These are phyloP conservation scores for Meteorus cinctellus DNA, from an alignment of 2,888 invertebrate species.

Conservation along the genomic window DNA sequence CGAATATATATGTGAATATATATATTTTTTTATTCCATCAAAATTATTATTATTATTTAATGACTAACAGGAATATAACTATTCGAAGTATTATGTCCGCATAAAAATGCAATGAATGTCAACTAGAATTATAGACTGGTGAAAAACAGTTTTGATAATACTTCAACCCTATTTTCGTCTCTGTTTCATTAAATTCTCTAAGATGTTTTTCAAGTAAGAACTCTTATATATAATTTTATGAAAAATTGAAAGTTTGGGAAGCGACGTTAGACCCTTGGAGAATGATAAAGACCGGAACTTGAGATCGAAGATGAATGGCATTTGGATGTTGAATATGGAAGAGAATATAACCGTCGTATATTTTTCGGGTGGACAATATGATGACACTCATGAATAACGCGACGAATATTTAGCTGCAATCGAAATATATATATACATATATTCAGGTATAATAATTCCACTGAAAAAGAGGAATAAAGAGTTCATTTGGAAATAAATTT, in stretches of 20 bases:
- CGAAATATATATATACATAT: constrained; percentile 58
- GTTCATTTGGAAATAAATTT: background rate
- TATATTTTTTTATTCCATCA: background rate
- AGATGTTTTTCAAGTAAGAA: background rate
- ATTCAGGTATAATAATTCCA: background rate
- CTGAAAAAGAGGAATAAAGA: background rate
- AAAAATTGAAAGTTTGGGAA: background rate
- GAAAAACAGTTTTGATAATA: background rate
- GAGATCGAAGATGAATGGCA: constrained; percentile 3
- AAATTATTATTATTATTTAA: background rate
- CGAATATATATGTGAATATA: background rate
- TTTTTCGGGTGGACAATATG: background rate
- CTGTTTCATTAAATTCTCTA: background rate
- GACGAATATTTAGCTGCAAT: constrained; percentile 46
- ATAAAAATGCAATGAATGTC: background rate
- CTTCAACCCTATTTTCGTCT: background rate
- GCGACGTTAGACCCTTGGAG: background rate
- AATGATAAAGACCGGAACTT: constrained; percentile 1
- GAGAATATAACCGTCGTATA: background rate
- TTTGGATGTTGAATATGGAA: constrained; percentile 3
- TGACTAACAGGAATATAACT: background rate
- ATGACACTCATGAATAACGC: constrained; percentile 46
- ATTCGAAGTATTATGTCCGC: background rate
- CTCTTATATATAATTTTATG: background rate
- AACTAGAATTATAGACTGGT: background rate